A percentile compares a stretch with the other conserved stretches of the same genome.
These are phyloP conservation scores for Lithophane socia DNA, from an alignment of 2,888 invertebrate genomes.

Conservation along the genomic window DNA sequence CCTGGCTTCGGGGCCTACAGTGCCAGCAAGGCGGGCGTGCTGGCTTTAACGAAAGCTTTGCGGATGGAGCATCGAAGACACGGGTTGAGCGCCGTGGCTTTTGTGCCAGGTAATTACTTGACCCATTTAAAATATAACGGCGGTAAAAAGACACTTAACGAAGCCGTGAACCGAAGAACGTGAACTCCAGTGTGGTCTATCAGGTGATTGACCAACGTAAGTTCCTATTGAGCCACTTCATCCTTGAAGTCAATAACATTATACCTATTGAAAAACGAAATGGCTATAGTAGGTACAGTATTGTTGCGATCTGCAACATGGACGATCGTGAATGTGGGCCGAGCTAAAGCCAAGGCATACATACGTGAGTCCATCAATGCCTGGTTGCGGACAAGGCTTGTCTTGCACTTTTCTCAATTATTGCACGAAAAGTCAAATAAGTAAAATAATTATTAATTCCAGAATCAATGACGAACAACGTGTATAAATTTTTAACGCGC, in stretches of 20 bases:
- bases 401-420: too few species aligned
- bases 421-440: too few species aligned
- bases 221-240: neutral
- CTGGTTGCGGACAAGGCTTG: too few species aligned
- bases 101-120: conserved; percentile 92
- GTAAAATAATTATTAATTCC: too few species aligned
- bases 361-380: too few species aligned
- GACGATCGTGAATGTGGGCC: too few species aligned
- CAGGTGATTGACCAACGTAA: neutral
- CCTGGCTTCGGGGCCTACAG: conserved; percentile 95
- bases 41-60: conserved; percentile 93
- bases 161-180: neutral
- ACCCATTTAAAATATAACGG: neutral
- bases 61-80: conserved; percentile 93
- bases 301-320: too few species aligned
- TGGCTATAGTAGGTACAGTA: too few species aligned
- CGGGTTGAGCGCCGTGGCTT: conserved; percentile 93
- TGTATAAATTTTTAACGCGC: too few species aligned
- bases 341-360: too few species aligned
- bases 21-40: conserved; percentile 95
- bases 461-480: too few species aligned
- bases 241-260: neutral
- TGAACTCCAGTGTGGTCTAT: neutral
- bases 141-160: neutral
- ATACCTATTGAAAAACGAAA: neutral